phyloP scores from a whole-genome alignment of 2,888 invertebrate genomes.

The Pheosia tremula region DNA sequence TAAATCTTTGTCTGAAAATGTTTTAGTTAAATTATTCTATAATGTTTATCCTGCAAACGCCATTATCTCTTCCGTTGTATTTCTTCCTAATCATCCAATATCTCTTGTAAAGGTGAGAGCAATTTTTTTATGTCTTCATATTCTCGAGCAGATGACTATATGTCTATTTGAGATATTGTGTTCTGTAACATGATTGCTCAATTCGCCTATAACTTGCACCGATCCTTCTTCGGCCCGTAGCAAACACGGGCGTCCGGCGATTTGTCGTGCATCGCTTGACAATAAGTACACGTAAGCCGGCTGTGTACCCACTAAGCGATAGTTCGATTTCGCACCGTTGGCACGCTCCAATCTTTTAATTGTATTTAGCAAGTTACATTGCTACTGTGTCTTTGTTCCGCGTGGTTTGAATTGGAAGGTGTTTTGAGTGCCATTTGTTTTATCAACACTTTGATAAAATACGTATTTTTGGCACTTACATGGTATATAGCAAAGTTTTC shows the following conservation, averaged over 20 bases:
- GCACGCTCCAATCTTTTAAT: constrained; percentile 20
- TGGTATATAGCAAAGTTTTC: no score
- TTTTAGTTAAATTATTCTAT: no score
- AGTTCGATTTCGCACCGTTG: constrained; percentile 38
- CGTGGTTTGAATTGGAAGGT: constrained; percentile 11
- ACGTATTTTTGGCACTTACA: background rate
- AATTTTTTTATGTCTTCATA: no score
- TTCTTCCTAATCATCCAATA: no score
- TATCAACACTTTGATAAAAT: background rate
- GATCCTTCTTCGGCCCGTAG: constrained; percentile 48
- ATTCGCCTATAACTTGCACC: constrained; percentile 40
- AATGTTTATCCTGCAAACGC: no score
- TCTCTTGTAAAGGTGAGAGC: no score
- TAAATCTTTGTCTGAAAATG: background rate
- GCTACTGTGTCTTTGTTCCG: constrained; percentile 12
- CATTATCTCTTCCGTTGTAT: no score
- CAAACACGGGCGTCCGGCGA: constrained; percentile 52
- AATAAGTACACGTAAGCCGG: constrained; percentile 54
- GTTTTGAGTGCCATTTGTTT: background rate
- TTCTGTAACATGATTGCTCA: constrained; percentile 6
- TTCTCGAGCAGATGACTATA: no score
- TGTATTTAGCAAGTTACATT: constrained; percentile 9
- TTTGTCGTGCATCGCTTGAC: constrained; percentile 59
- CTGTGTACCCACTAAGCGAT: constrained; percentile 26
- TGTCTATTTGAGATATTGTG: background rate